Conservation (phyloP, 2,888 invertebrate species). For the Herminia tarsipennalis region DNA sequence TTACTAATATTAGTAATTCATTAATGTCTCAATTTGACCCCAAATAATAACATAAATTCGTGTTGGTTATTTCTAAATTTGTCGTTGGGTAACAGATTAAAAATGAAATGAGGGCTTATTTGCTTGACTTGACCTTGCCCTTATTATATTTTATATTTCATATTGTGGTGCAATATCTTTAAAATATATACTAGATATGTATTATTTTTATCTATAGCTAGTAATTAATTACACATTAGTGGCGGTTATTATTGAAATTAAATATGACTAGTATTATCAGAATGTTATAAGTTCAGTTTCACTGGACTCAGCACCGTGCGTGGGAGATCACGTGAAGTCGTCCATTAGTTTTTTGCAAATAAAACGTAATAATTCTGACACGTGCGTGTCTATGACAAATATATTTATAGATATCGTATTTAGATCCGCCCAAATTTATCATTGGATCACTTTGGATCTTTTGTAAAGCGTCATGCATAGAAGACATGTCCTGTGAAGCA, state of each 20-base stretch:
- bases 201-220: too few species aligned
- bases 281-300: background rate
- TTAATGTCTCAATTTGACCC: too few species aligned
- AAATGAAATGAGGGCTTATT: too few species aligned
- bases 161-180: too few species aligned
- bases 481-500: slow-evolving; percentile 31
- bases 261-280: background rate
- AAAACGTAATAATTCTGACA: slow-evolving; percentile 26
- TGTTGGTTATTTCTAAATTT: too few species aligned
- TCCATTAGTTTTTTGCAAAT: slow-evolving; percentile 36
- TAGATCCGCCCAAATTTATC: slow-evolving; percentile 26
- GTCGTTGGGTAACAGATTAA: too few species aligned
- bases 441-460: slow-evolving; percentile 10
- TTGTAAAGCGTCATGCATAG: slow-evolving; percentile 45
- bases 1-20: too few species aligned
- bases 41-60: too few species aligned
- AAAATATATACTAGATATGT: too few species aligned
- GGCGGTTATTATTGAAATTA: background rate
- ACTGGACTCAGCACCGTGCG: slow-evolving; percentile 6
- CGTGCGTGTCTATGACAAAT: slow-evolving; percentile 28
- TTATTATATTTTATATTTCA: too few species aligned
- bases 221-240: too few species aligned
- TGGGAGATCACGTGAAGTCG: slow-evolving; percentile 28
- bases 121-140: too few species aligned
- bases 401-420: slow-evolving; percentile 35